These are phyloP conservation scores for Coryphaenoides rupestris DNA, from an alignment of 2,113 vertebrate genomes.

Conservation along the genomic window DNA sequence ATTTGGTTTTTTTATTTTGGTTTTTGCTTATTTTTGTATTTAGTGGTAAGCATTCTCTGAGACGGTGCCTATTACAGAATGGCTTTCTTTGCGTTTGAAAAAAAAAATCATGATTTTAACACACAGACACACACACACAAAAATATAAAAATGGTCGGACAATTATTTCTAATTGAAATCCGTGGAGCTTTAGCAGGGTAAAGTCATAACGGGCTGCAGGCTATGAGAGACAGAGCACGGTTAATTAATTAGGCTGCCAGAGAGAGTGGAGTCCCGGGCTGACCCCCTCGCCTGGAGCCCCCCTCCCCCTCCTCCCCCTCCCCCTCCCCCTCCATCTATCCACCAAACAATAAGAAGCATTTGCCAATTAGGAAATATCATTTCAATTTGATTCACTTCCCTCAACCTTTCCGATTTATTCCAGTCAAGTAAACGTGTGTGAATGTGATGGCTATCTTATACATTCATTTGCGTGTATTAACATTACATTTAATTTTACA, in stretches of 20 bases:
- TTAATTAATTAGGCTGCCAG: slow-evolving; percentile 96
- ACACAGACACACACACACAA: too few relatives aligned
- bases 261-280: slow-evolving; percentile 78
- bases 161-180: slow-evolving; percentile 52
- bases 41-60: too few relatives aligned
- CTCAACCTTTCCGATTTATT: too few relatives aligned
- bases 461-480: too few relatives aligned
- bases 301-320: too few relatives aligned
- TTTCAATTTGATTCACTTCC: slow-evolving; percentile 11
- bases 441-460: too few relatives aligned
- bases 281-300: slow-evolving; percentile 88
- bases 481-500: background rate
- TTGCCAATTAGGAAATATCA: slow-evolving; percentile 92
- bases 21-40: too few relatives aligned
- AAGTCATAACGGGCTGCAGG: slow-evolving; percentile 83
- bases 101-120: background rate
- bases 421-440: too few relatives aligned
- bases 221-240: slow-evolving; percentile 82
- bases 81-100: slow-evolving; percentile 3
- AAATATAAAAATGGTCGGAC: slow-evolving; percentile 10
- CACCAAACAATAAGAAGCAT: slow-evolving; percentile 83
- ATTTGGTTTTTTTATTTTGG: too few relatives aligned
- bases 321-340: too few relatives aligned
- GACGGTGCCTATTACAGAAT: too few relatives aligned
- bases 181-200: slow-evolving; percentile 55